These are phyloP conservation scores for Agonopterix subpropinquella DNA, from an alignment of 2,888 invertebrate genomes.

Conservation along the genomic window DNA sequence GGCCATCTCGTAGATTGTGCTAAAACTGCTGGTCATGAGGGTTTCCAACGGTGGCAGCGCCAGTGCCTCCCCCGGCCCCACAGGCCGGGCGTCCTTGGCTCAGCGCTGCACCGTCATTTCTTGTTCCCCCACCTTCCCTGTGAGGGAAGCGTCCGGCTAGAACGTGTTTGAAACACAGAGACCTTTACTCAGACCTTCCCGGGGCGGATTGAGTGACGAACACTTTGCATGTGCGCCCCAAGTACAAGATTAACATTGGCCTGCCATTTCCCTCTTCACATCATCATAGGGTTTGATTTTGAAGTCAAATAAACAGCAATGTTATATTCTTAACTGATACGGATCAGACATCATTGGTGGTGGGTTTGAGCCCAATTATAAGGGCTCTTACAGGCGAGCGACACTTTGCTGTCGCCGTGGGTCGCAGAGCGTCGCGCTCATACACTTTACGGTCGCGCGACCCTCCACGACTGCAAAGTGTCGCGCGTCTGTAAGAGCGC, in stretches of 20 bases:
- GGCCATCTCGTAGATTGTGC: constrained; percentile 84
- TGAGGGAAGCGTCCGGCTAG: constrained; percentile 82
- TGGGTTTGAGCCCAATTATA: neutral
- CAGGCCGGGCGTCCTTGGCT: constrained; percentile 70
- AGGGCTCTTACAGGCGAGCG: too few species aligned
- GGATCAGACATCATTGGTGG: neutral
- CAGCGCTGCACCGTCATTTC: constrained; percentile 74
- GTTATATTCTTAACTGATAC: too few species aligned
- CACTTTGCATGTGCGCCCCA: constrained; percentile 82
- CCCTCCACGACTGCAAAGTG: too few species aligned
- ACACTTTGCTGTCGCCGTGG: too few species aligned
- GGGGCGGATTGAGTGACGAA: constrained; percentile 75
- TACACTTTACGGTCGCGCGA: too few species aligned
- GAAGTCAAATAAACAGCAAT: neutral
- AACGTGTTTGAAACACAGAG: constrained; percentile 68
- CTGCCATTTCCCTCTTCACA: constrained; percentile 56
- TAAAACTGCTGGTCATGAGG: constrained; percentile 83
- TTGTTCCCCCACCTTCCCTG: constrained; percentile 83
- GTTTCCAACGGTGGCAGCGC: constrained; percentile 78
- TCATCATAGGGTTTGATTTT: constrained; percentile 57
- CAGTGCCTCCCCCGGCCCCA: constrained; percentile 63
- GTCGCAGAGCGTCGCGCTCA: too few species aligned
- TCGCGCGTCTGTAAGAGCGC: too few species aligned
- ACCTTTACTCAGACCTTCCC: constrained; percentile 90
- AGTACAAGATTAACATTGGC: constrained; percentile 86